phyloP scores from a whole-genome alignment of 2,113 vertebrate species.

The Parus major region DNA sequence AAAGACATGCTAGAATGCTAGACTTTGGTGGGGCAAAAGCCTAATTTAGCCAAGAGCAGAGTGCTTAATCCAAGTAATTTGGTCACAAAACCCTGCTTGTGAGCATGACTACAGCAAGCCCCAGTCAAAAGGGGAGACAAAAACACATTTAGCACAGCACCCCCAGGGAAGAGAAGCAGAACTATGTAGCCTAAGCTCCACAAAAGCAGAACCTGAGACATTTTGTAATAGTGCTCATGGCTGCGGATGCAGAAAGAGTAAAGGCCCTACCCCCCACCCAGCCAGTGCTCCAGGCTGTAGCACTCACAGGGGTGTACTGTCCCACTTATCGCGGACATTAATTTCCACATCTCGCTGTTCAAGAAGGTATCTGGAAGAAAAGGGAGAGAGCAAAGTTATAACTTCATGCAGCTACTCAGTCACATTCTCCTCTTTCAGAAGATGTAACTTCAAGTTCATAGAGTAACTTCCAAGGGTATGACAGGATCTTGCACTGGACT shows the following conservation, averaged over 20 bases:
- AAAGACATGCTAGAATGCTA: not conserved
- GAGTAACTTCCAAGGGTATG: not conserved
- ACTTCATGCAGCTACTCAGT: not conserved
- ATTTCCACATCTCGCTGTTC: constrained; percentile 96
- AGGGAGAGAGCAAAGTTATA: not conserved
- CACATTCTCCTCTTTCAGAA: not conserved
- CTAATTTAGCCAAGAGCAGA: not conserved
- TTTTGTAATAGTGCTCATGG: not conserved
- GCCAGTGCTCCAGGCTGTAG: not conserved
- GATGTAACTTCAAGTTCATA: not conserved
- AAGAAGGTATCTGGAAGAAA: constrained; percentile 86
- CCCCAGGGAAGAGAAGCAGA: not conserved
- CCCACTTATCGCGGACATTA: constrained; percentile 96
- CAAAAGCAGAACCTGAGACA: not conserved
- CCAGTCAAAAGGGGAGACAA: not conserved
- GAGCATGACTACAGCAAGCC: not conserved
- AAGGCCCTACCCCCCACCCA: not conserved
- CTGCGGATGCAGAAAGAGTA: not conserved
- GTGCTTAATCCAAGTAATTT: not conserved
- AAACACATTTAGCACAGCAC: not conserved
- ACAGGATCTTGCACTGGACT: not conserved
- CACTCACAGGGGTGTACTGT: constrained; percentile 97
- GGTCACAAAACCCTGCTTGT: not conserved
- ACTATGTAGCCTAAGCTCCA: not conserved
- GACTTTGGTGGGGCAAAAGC: not conserved